Conservation (phyloP, 1,140 invertebrate species). For the Pogonomyrmex californicus region DNA sequence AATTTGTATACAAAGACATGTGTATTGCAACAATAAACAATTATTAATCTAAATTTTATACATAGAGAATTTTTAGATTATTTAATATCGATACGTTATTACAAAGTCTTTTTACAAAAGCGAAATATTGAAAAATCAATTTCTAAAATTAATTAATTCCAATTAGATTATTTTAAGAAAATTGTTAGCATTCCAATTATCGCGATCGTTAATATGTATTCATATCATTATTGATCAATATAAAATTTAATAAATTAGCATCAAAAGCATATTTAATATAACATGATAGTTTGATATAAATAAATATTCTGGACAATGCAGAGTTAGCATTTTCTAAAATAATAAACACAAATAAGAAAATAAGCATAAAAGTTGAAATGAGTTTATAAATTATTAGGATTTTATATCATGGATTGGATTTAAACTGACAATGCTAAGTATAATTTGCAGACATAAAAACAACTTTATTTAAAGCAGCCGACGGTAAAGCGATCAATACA, state of each 20-base stretch:
- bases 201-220: background rate
- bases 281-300: background rate
- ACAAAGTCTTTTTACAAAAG: background rate
- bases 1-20: background rate
- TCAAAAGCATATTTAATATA: background rate
- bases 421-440: constrained; percentile 47
- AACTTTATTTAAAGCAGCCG: constrained; percentile 60
- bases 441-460: constrained; percentile 61
- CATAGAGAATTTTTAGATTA: background rate
- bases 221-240: background rate
- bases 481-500: constrained; percentile 58
- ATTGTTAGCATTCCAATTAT: background rate
- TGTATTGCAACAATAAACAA: constrained; percentile 14
- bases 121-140: background rate
- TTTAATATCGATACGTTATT: background rate
- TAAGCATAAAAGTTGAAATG: constrained; percentile 1
- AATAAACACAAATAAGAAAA: background rate
- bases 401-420: background rate
- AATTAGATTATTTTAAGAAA: background rate
- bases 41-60: background rate
- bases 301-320: background rate
- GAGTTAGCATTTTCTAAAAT: background rate
- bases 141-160: background rate
- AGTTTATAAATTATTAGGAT: constrained; percentile 30
- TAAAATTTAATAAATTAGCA: background rate